Percentiles rank a stretch among this genome's conserved stretches.
Conservation (phyloP, 1,140 invertebrate genomes). For the Hylaeus anthracinus region DNA sequence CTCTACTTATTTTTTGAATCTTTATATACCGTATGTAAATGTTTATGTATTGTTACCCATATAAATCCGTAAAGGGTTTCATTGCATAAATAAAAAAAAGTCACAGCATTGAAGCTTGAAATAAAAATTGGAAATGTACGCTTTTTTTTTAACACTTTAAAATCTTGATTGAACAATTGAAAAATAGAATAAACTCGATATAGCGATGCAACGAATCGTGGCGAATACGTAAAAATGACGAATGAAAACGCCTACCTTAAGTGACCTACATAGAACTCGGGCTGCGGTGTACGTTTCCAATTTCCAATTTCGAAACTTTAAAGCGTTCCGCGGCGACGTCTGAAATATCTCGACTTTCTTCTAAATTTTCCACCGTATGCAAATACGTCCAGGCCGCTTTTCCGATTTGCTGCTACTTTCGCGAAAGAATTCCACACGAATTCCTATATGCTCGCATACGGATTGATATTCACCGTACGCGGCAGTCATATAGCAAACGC, state of each 20-base stretch:
- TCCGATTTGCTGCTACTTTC: conserved; percentile 39
- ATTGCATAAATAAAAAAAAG: no score
- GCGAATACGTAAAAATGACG: conserved; percentile 35
- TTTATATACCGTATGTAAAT: no score
- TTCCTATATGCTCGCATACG: conserved; percentile 7
- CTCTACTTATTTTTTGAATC: no score
- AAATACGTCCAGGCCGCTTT: conserved; percentile 17
- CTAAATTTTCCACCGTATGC: conserved; percentile 41
- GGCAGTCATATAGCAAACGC: no score
- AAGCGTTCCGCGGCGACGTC: conserved; percentile 29
- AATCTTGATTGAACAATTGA: no score
- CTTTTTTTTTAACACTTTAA: no score
- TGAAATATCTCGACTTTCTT: conserved; percentile 41
- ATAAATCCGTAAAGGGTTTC: no score
- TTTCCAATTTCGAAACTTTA: conserved; percentile 51
- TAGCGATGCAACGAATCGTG: conserved; percentile 21
- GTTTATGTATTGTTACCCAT: no score
- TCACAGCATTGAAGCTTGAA: no score
- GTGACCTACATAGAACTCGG: conserved; percentile 34
- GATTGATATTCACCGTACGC: neutral
- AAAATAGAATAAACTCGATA: neutral
- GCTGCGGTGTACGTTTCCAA: conserved; percentile 40
- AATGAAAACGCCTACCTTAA: conserved; percentile 25
- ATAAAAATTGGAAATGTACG: no score
- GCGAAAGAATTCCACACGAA: neutral